A percentile compares a stretch with the other conserved stretches of the same genome.
Evolutionary conservation across 2,888 invertebrate species (phyloP).

Genomic region (Drosophila ustulata): DNA sequence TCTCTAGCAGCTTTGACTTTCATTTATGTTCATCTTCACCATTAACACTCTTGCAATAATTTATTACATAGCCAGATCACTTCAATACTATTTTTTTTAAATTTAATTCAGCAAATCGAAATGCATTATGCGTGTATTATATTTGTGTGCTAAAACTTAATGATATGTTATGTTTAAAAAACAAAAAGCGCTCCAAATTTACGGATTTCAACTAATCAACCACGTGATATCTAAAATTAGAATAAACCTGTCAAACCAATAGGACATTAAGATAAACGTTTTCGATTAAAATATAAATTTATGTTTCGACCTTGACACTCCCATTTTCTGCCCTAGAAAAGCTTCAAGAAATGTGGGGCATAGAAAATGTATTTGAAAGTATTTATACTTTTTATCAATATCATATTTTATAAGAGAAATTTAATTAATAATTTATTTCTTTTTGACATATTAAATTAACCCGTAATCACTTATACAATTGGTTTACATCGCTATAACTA

Average conservation of each 20-base stretch:
- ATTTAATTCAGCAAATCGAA: not conserved
- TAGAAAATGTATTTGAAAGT: not conserved
- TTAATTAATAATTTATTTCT: not conserved
- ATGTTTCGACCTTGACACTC: not conserved
- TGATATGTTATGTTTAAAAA: not conserved
- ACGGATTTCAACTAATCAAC: not conserved
- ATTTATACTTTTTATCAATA: not conserved
- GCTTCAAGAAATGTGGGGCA: not conserved
- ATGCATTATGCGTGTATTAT: not conserved
- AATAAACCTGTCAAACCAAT: not conserved
- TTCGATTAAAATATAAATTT: not conserved
- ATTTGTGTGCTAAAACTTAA: not conserved
- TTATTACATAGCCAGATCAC: constrained; percentile 4
- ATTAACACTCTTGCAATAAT: constrained; percentile 18
- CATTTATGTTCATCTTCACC: constrained; percentile 37
- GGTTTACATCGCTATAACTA: no score
- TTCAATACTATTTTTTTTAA: not conserved
- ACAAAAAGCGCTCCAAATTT: not conserved
- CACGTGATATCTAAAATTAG: not conserved
- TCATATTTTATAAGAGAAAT: not conserved
- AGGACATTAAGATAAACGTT: constrained; percentile 1
- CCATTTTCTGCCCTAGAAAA: not conserved
- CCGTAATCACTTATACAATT: no score
- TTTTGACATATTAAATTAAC: no score
- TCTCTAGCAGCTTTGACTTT: constrained; percentile 39